Evolutionary conservation across 2,797 vertebrate genomes (phyloP).

Genomic region (Danio kyathit): DNA sequence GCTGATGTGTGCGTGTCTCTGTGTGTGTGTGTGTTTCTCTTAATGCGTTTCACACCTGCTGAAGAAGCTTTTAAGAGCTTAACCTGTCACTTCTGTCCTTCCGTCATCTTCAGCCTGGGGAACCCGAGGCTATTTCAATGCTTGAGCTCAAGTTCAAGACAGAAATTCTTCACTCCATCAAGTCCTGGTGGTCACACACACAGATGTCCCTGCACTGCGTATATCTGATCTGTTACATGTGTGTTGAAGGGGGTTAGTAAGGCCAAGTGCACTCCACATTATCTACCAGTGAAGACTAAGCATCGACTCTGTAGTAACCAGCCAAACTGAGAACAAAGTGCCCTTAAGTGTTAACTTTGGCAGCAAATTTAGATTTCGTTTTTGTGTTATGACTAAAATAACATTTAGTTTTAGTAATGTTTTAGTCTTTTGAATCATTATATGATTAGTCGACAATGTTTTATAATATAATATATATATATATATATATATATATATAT

Average conservation of each 20-base stretch:
- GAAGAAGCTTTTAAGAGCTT: conserved; percentile 57
- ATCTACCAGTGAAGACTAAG: background rate
- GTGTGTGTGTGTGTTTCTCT: background rate
- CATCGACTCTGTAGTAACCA: too few relatives aligned
- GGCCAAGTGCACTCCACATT: background rate
- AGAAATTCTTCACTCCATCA: background rate
- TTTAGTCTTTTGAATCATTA: too few relatives aligned
- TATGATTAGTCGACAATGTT: too few relatives aligned
- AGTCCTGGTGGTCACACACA: conserved; percentile 11
- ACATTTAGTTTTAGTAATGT: too few relatives aligned
- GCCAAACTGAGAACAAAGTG: too few relatives aligned
- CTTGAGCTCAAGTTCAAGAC: conserved; percentile 9
- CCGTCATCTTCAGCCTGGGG: conserved; percentile 2
- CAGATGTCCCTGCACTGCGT: background rate
- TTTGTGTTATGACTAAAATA: too few relatives aligned
- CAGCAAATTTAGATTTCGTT: too few relatives aligned
- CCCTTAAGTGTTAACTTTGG: too few relatives aligned
- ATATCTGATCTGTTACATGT: background rate
- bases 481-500: too few relatives aligned
- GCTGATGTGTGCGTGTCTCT: background rate
- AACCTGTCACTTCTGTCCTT: conserved; percentile 22
- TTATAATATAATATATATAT: too few relatives aligned
- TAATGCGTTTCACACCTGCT: conserved; percentile 24
- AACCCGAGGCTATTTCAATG: conserved; percentile 24
- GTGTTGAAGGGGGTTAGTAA: background rate